Conservation (phyloP, 30 jellyfish, hydroid and myxozoan species). For the Nemopilema nomurai region DNA sequence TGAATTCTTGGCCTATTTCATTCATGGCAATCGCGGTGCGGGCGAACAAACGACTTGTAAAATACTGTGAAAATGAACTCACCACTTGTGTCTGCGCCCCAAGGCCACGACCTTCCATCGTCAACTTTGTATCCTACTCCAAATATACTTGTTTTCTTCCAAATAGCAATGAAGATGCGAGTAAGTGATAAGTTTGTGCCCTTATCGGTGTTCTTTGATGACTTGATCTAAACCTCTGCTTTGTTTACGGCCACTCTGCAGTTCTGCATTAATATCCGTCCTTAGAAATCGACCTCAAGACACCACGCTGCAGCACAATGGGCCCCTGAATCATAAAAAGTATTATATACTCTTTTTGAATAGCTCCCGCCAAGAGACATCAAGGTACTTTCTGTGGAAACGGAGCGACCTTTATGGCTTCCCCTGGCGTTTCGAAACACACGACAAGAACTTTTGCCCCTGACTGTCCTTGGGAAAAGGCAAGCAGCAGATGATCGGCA, state of each 20-base stretch:
- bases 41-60: not conserved
- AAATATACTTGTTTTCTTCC: not conserved
- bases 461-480: conserved; percentile 18
- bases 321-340: conserved; percentile 57
- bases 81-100: not conserved
- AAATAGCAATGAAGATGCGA: not conserved
- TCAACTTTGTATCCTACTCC: not conserved
- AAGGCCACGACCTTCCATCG: not conserved
- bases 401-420: conserved; percentile 3
- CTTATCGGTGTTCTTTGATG: conserved; percentile 53
- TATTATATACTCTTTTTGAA: conserved; percentile 36
- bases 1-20: not conserved
- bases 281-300: conserved; percentile 27
- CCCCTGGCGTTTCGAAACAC: conserved; percentile 15
- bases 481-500: conserved; percentile 30
- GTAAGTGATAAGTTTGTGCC: not conserved
- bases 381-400: conserved; percentile 10
- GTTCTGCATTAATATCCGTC: conserved; percentile 60
- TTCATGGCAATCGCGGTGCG: not conserved
- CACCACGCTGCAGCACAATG: conserved; percentile 58
- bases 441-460: conserved; percentile 4
- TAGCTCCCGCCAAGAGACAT: conserved; percentile 43
- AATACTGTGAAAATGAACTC: not conserved
- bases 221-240: conserved; percentile 33
- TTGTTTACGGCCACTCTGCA: conserved; percentile 47